Percentiles rank a stretch among this genome's conserved stretches.
phyloP scores from a whole-genome alignment of 2,888 invertebrate genomes.

The Mactromeris polynyma region DNA sequence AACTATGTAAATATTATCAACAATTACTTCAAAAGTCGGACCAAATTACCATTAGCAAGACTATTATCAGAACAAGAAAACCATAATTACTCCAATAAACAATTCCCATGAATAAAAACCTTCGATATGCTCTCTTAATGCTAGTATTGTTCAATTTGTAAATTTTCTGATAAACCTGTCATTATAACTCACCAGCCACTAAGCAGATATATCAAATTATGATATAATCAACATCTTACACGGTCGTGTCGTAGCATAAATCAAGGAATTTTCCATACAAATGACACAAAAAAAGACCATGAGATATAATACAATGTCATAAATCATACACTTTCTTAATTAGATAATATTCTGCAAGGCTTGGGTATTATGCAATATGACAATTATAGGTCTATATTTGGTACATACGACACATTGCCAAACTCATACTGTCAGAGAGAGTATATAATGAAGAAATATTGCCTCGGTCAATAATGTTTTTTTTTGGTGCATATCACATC shows the following conservation, averaged over 20 bases:
- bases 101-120: neutral
- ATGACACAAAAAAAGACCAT: neutral
- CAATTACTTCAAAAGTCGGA: neutral
- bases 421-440: too few relatives aligned
- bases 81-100: neutral
- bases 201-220: neutral
- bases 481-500: too few relatives aligned
- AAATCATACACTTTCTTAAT: neutral
- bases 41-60: neutral
- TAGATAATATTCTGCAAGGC: neutral
- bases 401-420: too few relatives aligned
- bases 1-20: conserved; percentile 3
- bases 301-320: neutral
- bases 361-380: neutral
- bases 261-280: neutral
- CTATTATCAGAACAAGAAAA: neutral
- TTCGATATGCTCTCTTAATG: neutral
- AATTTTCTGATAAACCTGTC: neutral
- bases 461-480: too few relatives aligned
- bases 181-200: neutral
- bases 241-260: neutral
- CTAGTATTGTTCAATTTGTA: neutral
- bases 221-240: neutral
- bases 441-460: too few relatives aligned
- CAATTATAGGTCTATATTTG: too few relatives aligned